Conservation (phyloP, 2,797 vertebrate genomes). For the Amblyraja radiata region DNA sequence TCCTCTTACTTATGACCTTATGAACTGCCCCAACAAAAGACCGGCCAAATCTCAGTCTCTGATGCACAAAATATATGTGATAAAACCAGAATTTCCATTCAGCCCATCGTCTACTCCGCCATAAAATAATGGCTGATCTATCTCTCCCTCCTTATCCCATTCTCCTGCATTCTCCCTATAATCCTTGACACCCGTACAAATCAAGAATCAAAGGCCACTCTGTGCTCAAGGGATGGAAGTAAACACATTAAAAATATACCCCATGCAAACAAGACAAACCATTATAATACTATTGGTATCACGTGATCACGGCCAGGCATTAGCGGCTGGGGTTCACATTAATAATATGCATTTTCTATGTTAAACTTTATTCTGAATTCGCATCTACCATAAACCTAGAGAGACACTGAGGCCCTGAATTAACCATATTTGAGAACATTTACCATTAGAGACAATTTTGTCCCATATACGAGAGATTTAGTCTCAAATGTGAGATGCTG, state of each 20-base stretch:
- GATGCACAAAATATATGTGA: too few species aligned
- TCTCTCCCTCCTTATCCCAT: too few species aligned
- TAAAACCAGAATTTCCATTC: too few species aligned
- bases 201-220: background rate
- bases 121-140: too few species aligned
- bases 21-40: background rate
- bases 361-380: background rate
- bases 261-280: background rate
- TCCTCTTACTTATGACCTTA: too few species aligned
- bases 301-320: background rate
- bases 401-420: background rate
- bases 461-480: background rate
- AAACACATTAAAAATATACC: background rate
- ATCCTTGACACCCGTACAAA: too few species aligned
- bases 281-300: too few species aligned
- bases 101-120: too few species aligned
- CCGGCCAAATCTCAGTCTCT: background rate
- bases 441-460: background rate
- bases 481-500: background rate
- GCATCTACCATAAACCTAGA: too few species aligned
- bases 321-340: too few species aligned
- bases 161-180: too few species aligned
- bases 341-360: background rate
- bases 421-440: background rate
- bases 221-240: background rate